Conservation (phyloP, 1,140 invertebrate genomes). For the Drosophila pectinifera region DNA sequence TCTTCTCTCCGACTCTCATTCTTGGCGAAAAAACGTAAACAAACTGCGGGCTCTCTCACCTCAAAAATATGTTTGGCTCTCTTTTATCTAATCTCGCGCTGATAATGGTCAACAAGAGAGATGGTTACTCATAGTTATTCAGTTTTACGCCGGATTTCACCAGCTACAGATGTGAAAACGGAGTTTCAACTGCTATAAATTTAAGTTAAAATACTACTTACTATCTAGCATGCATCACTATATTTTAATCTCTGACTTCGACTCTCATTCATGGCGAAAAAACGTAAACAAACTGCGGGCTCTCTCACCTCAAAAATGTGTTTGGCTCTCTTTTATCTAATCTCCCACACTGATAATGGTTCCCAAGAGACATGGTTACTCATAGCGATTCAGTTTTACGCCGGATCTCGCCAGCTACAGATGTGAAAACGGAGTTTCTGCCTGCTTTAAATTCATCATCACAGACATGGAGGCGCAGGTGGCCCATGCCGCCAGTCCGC, state of each 20-base stretch:
- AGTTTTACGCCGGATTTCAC: conserved; percentile 63
- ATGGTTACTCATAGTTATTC: conserved; percentile 71
- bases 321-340: conserved; percentile 54
- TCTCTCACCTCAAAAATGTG: conserved; percentile 26
- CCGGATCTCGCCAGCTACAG: conserved; percentile 55
- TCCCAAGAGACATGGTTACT: conserved; percentile 48
- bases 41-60: conserved; percentile 31
- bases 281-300: conserved; percentile 62
- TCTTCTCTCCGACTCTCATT: not conserved
- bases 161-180: conserved; percentile 37
- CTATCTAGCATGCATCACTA: not conserved
- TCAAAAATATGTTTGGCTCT: conserved; percentile 23
- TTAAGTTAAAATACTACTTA: not conserved
- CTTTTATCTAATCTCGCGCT: conserved; percentile 58
- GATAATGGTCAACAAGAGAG: conserved; percentile 22
- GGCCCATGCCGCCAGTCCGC: conserved; percentile 72
- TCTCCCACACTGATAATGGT: conserved; percentile 32
- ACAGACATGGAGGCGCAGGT: conserved; percentile 28
- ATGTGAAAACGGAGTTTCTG: conserved; percentile 20
- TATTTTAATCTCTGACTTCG: not conserved
- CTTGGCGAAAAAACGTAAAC: conserved; percentile 60
- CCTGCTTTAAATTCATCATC: not conserved
- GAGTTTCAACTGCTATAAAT: not conserved
- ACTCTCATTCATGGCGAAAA: conserved; percentile 17
- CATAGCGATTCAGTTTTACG: conserved; percentile 67